Conservation (phyloP, 2,888 invertebrate genomes). For the Meteorus cinctellus region DNA sequence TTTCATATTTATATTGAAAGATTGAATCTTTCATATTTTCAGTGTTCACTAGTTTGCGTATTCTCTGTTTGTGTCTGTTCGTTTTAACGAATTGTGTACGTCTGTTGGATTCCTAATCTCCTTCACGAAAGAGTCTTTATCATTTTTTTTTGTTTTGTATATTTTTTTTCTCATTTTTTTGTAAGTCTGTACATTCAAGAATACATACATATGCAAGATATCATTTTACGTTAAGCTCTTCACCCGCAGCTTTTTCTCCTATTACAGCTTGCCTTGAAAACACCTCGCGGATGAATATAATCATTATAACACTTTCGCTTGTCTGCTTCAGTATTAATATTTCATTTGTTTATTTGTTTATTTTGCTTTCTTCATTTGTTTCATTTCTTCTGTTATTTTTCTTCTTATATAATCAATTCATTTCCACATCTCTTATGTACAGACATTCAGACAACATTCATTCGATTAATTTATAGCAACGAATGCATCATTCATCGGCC, state of each 20-base stretch:
- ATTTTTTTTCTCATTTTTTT: background rate
- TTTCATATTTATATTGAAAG: constrained; percentile 29
- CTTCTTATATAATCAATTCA: constrained; percentile 8
- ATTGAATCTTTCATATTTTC: background rate
- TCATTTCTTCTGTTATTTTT: constrained; percentile 16
- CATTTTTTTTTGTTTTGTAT: background rate
- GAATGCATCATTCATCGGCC: constrained; percentile 13
- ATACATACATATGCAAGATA: constrained; percentile 52
- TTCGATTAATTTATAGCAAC: constrained; percentile 25
- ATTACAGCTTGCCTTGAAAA: constrained; percentile 46
- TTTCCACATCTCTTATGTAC: constrained; percentile 13
- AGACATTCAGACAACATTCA: constrained; percentile 22
- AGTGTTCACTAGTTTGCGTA: background rate
- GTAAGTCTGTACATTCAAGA: constrained; percentile 62
- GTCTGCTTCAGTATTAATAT: constrained; percentile 8
- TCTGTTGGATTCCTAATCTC: constrained; percentile 12
- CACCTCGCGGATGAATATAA: constrained; percentile 60
- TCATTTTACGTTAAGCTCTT: constrained; percentile 62
- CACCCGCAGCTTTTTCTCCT: constrained; percentile 52
- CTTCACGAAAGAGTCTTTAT: background rate
- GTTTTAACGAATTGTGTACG: background rate
- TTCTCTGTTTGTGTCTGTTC: background rate
- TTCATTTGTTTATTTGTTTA: constrained; percentile 7
- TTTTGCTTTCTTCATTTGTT: constrained; percentile 28
- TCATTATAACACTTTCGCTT: constrained; percentile 43